Evolutionary conservation across 2,113 vertebrate genomes (phyloP), one percentile per base, ranked within the genome.

Genomic region (Callorhinus ursinus): DNA sequence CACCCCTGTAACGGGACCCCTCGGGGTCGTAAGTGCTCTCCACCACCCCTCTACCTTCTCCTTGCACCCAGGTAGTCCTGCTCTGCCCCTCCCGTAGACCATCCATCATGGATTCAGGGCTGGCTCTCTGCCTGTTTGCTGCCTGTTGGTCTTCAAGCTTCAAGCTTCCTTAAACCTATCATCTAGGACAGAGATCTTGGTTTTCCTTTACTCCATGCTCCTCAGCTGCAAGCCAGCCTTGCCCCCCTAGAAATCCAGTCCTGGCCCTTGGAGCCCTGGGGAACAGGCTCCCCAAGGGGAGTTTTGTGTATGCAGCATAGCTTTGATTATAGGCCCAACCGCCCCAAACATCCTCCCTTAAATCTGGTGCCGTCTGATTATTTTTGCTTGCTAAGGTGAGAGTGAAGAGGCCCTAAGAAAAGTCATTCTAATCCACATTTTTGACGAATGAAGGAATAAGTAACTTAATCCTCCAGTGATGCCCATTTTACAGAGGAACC

Each of bases 1-100:
- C 24, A 13, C 49, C 69, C 36, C 39, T 18, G 7, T 14, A 53
- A 19, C 82, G 77, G 89, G 22, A 28, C 7, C 33, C 11, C 31
- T 67, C 16, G 28, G 31, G 46, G 61, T 2, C 26, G 11, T 1
- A 4, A 11, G 36, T 26, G 51, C 36, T 26, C 26, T 8, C 21
- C 26, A 2, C 0, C 0, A 12, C 24, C 0, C 57, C 21, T 1
- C 46, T 28, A 2, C 11, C 12, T 24, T 24, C 33, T 57, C 31
- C 59, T 15, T 9, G 46, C 26, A 5, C 6, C 5, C 7, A 5
- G 53, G n/a, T 2, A 24, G 80, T 36, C n/a, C 28, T 28, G 15
- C 18, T 65, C 3, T 1, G 2, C 95, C 79, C 57, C 36, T 39
- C 57, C 39, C 19, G 6, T 5, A 42, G 53, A 39, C 2, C 18